Percentiles rank a stretch among this genome's conserved stretches.
These are phyloP conservation scores for Periophthalmus magnuspinnatus DNA, from an alignment of 2,797 vertebrate species.

Conservation along the genomic window DNA sequence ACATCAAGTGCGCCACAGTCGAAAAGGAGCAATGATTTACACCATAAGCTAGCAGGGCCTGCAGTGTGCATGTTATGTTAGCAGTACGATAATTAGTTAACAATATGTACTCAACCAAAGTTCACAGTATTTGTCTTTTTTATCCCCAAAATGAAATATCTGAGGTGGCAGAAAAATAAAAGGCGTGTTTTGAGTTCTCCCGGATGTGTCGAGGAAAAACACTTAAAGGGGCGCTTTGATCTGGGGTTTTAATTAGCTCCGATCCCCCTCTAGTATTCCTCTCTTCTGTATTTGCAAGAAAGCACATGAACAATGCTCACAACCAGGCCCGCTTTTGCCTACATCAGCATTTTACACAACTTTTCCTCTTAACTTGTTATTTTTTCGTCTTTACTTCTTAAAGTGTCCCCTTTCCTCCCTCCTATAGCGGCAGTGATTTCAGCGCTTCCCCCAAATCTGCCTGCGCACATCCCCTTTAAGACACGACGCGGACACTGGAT, in stretches of 20 bases:
- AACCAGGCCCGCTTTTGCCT: constrained; percentile 67
- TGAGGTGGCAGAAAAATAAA: constrained; percentile 79
- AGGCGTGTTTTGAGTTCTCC: constrained; percentile 77
- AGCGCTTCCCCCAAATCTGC: constrained; percentile 11
- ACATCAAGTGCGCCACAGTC: not conserved
- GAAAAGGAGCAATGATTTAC: constrained; percentile 25
- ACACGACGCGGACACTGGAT: constrained; percentile 42
- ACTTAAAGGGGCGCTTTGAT: constrained; percentile 80
- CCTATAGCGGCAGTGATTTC: constrained; percentile 29
- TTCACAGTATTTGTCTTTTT: constrained; percentile 73
- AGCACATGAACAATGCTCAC: constrained; percentile 75
- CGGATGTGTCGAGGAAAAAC: constrained; percentile 81
- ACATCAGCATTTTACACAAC: constrained; percentile 76
- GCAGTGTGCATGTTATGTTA: constrained; percentile 54
- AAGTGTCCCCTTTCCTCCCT: constrained; percentile 53
- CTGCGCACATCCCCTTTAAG: constrained; percentile 27
- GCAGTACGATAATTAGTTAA: constrained; percentile 71
- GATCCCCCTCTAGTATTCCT: constrained; percentile 81
- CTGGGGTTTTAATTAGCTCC: constrained; percentile 80
- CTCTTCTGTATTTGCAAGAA: constrained; percentile 79
- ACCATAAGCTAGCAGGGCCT: constrained; percentile 12
- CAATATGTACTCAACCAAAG: constrained; percentile 78
- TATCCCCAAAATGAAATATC: constrained; percentile 70
- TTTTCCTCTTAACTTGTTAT: constrained; percentile 74
- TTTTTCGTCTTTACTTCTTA: constrained; percentile 64